Evolutionary conservation across 2,113 vertebrate genomes (phyloP), one percentile per base, ranked within the genome.

Genomic region (Pimephales promelas): DNA sequence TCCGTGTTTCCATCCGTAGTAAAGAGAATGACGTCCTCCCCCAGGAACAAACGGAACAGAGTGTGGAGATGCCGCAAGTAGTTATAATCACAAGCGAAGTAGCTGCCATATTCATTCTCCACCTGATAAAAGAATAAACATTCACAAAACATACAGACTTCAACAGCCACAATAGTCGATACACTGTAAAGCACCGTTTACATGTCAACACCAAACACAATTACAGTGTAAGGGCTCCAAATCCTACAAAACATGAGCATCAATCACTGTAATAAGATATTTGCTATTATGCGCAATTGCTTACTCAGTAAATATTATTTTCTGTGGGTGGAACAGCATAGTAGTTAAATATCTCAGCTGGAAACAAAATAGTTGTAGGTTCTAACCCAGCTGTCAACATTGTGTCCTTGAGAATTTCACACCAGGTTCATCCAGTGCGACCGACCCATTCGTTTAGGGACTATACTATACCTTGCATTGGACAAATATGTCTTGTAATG

Each of bases 51-150:
- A 9, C 92, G 95, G 83, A 98, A 97, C 76, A 96, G 86, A 71
- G 91, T 90, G 56, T 90, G 93, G 79, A 99, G 91, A 70, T 97
- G 93, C 49, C 91, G 91, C 88, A 99, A 91, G 92, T 99, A 99
- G 86, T 89, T 92, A 66, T 93, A 92, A 87, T 99, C 97, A 0
- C 98, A 99, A 68, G 95, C 94, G 0, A 85, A 94, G 88, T 97
- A 98, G 87, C 98, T 99, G 18, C 98, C 98, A 0, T 99, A 99
- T 86, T 99, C 97, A 0, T 99, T 99, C 87, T 99, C 98, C 89
- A 99, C 97, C 98, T 95, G 54, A 36, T 10, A 81, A 31, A 52
- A 72, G 7, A 79, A 26, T 49, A 52, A 18, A 84, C 43, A 43
- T 54, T 74, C 26, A 84, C 5, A 36, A 79, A 61, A 47, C 24